Evolutionary conservation across 2,113 vertebrate species (phyloP), one percentile per base, ranked within the genome.

Genomic region (Loxodonta africana): DNA sequence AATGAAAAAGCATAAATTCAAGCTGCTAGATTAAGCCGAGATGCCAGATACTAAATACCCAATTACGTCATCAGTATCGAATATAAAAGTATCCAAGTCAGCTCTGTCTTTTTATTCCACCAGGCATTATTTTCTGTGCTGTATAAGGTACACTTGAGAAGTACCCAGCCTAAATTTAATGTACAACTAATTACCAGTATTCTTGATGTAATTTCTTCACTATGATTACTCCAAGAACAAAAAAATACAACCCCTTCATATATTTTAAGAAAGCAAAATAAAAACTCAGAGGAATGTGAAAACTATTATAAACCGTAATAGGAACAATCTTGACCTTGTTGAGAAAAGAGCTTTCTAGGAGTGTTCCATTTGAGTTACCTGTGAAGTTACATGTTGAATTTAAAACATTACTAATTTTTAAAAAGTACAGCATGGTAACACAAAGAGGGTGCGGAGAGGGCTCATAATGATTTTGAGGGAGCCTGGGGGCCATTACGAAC

Each of bases 111-210:
- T 93, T 95, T 81, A 93, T 73, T 97, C 73, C 77, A 95, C 84
- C 53, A 83, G 90, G 95, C 98, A 97, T 96, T 92, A 81, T 95
- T 97, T 96, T 83, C 63, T 93, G 53, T n/a, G 30, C n/a, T 74
- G 17, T 73, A 18, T 14, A 84, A 88, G 8, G 67, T 6, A 21
- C 18, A 28, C 17, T 57, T 80, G 76, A 95, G 60, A 92, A 82
- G 69, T 30, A 41, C 9, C 44, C 26, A 57, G 44, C 46, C 74
- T 93, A 74, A 63, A 80, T 90, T 20, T 46, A 48, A 73, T 25
- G 20, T 65, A 26, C 46, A n/a, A 46, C n/a, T 74, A 85, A 88
- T 20, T 74, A 30, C 33, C 33, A 83, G 69, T 8, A 87, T 7
- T 20, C 21, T 23, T 26, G 57, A n/a, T 51, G 48, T 71, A 17